Percentiles rank a stretch among this genome's conserved stretches.
phyloP scores from a whole-genome alignment of 2,888 invertebrate species.

The Lathronympha strigana region DNA sequence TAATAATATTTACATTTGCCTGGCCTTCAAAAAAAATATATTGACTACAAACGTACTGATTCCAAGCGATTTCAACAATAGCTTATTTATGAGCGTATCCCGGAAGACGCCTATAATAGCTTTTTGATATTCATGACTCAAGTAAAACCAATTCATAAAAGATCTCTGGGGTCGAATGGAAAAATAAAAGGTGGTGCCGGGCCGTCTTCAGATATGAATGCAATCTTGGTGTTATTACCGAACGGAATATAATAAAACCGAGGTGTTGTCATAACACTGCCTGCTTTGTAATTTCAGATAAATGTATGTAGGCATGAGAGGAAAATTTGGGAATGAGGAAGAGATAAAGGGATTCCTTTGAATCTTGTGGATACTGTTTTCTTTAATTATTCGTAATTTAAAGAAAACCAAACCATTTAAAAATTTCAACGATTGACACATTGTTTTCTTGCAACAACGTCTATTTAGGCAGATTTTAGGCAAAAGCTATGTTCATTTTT shows the following conservation, averaged over 20 bases:
- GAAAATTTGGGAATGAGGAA: conserved; percentile 2
- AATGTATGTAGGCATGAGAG: not conserved
- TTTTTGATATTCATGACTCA: conserved; percentile 33
- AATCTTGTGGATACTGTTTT: not conserved
- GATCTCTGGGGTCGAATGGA: conserved; percentile 11
- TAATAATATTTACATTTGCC: too few relatives aligned
- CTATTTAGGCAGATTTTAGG: too few relatives aligned
- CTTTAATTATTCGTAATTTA: too few relatives aligned
- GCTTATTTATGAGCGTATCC: not conserved
- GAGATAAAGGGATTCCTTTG: not conserved
- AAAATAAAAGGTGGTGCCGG: conserved; percentile 22
- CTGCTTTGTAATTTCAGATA: conserved; percentile 18
- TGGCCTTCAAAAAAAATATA: too few relatives aligned
- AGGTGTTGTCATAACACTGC: conserved; percentile 27
- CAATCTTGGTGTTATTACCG: conserved; percentile 34
- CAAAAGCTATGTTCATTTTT: too few relatives aligned
- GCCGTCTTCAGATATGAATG: conserved; percentile 32
- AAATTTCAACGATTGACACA: too few relatives aligned
- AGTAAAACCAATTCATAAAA: conserved; percentile 27
- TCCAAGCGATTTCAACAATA: not conserved
- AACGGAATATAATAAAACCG: conserved; percentile 12
- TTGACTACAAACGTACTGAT: not conserved
- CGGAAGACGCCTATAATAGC: conserved; percentile 7
- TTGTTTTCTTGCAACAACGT: too few relatives aligned
- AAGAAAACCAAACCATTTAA: not conserved